A percentile compares a stretch with the other conserved stretches of the same genome.
These are phyloP conservation scores for Indri indri DNA, from an alignment of 2,113 vertebrate species.

Conservation along the genomic window DNA sequence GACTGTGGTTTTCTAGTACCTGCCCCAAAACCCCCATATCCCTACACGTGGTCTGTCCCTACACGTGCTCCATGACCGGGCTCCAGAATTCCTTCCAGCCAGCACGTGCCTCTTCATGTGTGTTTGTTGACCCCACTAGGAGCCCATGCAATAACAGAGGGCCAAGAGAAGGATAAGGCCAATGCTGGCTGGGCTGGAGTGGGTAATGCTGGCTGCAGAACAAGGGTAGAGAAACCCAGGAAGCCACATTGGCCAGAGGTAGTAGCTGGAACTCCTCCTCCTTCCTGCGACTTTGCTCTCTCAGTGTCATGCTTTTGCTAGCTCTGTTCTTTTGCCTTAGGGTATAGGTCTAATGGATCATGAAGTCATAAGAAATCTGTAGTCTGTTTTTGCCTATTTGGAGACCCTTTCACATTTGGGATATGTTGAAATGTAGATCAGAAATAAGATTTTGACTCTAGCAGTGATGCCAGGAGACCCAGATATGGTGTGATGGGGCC, in stretches of 20 bases:
- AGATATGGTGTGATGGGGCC: not conserved
- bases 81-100: not conserved
- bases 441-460: not conserved
- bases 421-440: not conserved
- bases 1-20: not conserved
- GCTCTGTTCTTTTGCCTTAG: not conserved
- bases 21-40: fast-evolving
- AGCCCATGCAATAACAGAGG: not conserved
- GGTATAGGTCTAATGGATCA: no score
- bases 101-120: not conserved
- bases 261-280: fast-evolving
- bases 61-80: not conserved
- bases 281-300: no score
- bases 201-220: fast-evolving
- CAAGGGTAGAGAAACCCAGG: not conserved
- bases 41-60: fast-evolving
- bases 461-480: not conserved
- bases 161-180: not conserved
- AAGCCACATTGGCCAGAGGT: not conserved
- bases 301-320: fast-evolving
- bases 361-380: no score
- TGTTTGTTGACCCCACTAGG: not conserved
- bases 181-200: no score
- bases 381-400: not conserved
- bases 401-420: not conserved